Evolutionary conservation across 2,888 invertebrate species (phyloP), one percentile per base, ranked within the genome.

Genomic region (Spodoptera littoralis): DNA sequence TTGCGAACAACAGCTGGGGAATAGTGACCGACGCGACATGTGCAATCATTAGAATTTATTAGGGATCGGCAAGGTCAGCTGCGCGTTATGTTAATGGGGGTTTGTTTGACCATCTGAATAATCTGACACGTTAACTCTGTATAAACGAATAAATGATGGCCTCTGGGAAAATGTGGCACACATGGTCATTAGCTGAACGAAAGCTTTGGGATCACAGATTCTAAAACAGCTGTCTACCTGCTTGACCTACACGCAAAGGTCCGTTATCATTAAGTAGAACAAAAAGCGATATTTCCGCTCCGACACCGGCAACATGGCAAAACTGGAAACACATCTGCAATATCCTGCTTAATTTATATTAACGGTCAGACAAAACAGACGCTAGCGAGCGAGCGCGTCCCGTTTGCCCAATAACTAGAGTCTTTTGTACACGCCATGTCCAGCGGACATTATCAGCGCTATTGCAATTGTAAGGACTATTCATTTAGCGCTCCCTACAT

Each of bases 31-130:
- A 65, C 73, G 84, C 85, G 84, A 82, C 87, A 87, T 88, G 89
- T 91, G 90, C 84, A 88, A 85, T 86, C 88, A 91, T 93, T 94
- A 93, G 92, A 93, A 90, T 91, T 85, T 88, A 88, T 94, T 91
- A 93, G 92, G 90, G 91, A 79, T 77, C 79, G 76, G 78, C 85
- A 89, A 90, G 91, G 90, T 91, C 92, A 91, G 90, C 91, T 91
- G 92, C 82, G 80, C 71, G 71, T 77, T 92, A 91, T 92, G 88
- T 84, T 86, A 90, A 92, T 88, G 73, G 80, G 77, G 71, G 70
- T 62, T 84, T 82, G 79, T 84, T 79, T 88, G 88, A 82, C 86
- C 88, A 88, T 85, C 83, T 88, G 87, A 86, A 88, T 85, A 87
- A 86, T 85, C 65, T 65, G 76, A 84, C 79, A 78, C 76, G 48